Conservation (phyloP, 2,113 vertebrate genomes). For the Antigone vipio region DNA sequence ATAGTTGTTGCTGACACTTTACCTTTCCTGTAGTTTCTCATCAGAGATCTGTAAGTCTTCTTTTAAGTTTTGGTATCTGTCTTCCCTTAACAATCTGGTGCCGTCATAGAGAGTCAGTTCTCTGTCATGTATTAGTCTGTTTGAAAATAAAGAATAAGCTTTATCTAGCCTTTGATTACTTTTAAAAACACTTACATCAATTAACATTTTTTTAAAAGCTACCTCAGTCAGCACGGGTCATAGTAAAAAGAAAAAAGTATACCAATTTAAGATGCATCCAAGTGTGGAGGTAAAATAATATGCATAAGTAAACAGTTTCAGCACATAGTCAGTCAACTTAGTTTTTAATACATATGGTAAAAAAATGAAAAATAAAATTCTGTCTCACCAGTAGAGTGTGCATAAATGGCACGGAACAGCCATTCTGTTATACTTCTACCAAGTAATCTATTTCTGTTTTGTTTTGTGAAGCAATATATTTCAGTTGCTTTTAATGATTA, state of each 20-base stretch:
- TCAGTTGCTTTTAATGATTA: background rate
- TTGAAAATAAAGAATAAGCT: background rate
- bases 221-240: background rate
- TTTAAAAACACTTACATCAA: background rate
- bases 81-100: conserved; percentile 86
- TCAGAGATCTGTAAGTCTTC: conserved; percentile 84
- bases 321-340: background rate
- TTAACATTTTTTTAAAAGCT: background rate
- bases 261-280: background rate
- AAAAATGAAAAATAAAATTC: background rate
- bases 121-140: conserved; percentile 91
- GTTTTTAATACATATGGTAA: background rate
- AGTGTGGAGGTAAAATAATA: background rate
- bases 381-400: background rate
- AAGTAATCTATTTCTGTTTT: background rate
- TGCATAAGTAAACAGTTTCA: background rate
- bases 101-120: conserved; percentile 94
- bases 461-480: background rate
- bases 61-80: conserved; percentile 87
- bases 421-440: background rate
- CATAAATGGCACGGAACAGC: background rate
- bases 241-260: background rate
- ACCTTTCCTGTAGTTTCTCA: conserved; percentile 86
- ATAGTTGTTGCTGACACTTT: background rate
- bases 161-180: background rate